Evolutionary conservation across 2,888 invertebrate species (phyloP), one percentile per base, ranked within the genome.

Genomic region (Cheilosia vulpina): DNA sequence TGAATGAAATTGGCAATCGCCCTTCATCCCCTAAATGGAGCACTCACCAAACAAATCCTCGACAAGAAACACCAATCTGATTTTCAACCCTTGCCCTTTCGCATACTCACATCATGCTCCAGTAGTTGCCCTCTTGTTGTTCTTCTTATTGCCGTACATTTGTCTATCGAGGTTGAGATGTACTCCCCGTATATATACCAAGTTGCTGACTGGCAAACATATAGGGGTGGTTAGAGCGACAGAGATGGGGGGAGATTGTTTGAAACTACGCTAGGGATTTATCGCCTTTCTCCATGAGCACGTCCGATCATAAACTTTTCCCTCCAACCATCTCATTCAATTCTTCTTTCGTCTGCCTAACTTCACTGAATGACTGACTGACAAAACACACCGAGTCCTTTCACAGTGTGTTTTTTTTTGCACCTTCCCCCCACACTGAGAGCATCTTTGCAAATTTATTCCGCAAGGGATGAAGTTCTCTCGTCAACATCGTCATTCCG

Each of bases 241-340:
- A 11, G 17, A 7, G 50, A 4, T 31, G 38, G 57, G n/a, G 27
- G 50, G 60, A 9, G 50, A 21, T 24, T 52, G 68, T 52, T 76
- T 68, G 52, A 73, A 65, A 65, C 58, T 65, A 27, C 75, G 68
- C 60, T 72, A 43, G 81, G 76, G 85, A 81, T 81, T 85, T 85
- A 81, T 85, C 85, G 85, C 81, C 81, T 81, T 81, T 81, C 85
- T 85, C 77, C 85, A 77, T 85, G 81, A 81, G 71, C 85, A 81
- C 85, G 76, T 85, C 76, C 81, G 80, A 85, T 81, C 76, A 81
- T 85, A 85, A 85, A 85, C 71, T 81, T 85, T 66, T 31, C 45
- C 34, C 19, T 53, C 55, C 9, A 52, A 31, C 13, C 62, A 27
- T n/a, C 34, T 52, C 50, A 21, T 53, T 31, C 21, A 24, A 52